Evolutionary conservation across 2,888 invertebrate genomes (phyloP).

Genomic region (Leucoma salicis): DNA sequence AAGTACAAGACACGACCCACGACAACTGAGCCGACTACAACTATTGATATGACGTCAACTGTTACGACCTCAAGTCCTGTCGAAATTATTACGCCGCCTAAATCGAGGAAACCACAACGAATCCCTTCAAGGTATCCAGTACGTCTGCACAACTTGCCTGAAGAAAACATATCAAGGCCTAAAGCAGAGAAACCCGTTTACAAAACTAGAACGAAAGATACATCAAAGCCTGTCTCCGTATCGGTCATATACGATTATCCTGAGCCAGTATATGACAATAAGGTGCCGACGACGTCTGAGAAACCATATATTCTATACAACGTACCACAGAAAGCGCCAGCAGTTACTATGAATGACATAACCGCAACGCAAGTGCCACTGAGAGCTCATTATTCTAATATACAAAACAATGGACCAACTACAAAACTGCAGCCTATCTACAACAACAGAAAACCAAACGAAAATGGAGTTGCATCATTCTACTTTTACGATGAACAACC

Average conservation of each 20-base stretch:
- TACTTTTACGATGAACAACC: conserved; percentile 86
- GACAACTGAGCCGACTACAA: conserved; percentile 58
- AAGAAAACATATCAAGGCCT: conserved; percentile 60
- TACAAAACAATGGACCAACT: conserved; percentile 78
- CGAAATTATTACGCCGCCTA: conserved; percentile 65
- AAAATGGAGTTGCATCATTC: conserved; percentile 82
- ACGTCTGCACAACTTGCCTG: conserved; percentile 67
- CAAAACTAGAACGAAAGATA: conserved; percentile 74
- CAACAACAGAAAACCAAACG: conserved; percentile 63
- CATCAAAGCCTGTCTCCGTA: conserved; percentile 73
- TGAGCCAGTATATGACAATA: conserved; percentile 66
- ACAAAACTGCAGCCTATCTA: conserved; percentile 79
- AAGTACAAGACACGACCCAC: conserved; percentile 70
- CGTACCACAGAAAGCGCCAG: conserved; percentile 65
- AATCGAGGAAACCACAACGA: conserved; percentile 63
- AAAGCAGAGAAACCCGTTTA: conserved; percentile 71
- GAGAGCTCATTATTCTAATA: conserved; percentile 82
- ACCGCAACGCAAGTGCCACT: conserved; percentile 84
- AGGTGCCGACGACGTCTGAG: conserved; percentile 66
- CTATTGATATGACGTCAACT: conserved; percentile 67
- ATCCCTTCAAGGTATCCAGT: conserved; percentile 71
- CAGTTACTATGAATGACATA: conserved; percentile 60
- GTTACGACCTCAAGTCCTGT: conserved; percentile 62
- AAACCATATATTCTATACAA: conserved; percentile 79
- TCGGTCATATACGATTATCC: conserved; percentile 77